Conservation (phyloP, 1,140 invertebrate species). For the Steinernema khuongi region DNA sequence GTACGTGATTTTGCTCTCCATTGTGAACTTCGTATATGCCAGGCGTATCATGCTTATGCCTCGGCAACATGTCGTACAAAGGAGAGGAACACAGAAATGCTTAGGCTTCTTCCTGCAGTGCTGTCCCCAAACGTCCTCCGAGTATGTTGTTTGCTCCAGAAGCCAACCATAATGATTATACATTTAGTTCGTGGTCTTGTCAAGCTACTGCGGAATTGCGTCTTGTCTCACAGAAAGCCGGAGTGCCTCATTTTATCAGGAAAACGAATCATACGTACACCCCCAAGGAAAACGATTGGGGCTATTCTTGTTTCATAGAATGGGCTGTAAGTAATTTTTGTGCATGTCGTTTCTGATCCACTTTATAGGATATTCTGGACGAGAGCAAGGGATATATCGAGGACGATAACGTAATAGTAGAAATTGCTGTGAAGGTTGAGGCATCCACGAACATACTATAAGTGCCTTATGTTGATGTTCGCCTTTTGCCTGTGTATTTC, state of each 20-base stretch:
- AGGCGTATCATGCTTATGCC: constrained; percentile 98
- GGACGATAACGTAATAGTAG: constrained; percentile 52
- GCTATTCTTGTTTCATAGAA: constrained; percentile 86
- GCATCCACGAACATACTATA: constrained; percentile 57
- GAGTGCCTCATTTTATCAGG: constrained; percentile 51
- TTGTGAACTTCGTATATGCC: constrained; percentile 9
- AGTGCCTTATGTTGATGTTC: constrained; percentile 17
- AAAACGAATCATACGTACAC: constrained; percentile 58
- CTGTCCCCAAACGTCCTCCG: constrained; percentile 62
- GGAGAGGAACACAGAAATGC: constrained; percentile 59
- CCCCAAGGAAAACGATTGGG: constrained; percentile 95
- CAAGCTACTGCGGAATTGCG: constrained; percentile 54
- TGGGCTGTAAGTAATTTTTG: constrained; percentile 68
- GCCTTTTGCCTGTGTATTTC: no score
- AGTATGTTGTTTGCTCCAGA: constrained; percentile 52
- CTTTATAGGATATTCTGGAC: constrained; percentile 55
- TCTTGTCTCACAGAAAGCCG: constrained; percentile 53
- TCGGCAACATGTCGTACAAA: constrained; percentile 62
- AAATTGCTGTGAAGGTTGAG: constrained; percentile 56
- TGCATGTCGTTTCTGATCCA: not conserved
- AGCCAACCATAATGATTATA: constrained; percentile 18
- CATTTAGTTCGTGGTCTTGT: constrained; percentile 56
- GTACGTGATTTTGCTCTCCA: constrained; percentile 28
- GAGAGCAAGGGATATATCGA: constrained; percentile 58
- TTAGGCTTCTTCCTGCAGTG: constrained; percentile 63